phyloP scores from a whole-genome alignment of 2,888 invertebrate species.

The Agrilus cyanescens region DNA sequence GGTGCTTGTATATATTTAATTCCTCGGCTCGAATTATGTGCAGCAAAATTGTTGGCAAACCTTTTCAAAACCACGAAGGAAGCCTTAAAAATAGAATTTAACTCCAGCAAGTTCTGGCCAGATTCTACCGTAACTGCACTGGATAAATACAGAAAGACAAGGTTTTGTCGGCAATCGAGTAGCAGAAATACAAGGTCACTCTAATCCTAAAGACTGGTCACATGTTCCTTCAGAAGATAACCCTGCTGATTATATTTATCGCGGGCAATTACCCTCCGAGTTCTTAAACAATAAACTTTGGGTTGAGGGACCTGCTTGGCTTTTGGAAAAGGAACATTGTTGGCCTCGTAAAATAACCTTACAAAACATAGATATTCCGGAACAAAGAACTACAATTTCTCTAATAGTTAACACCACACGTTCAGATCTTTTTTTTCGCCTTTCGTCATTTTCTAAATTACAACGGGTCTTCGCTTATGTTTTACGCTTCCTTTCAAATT shows the following conservation, averaged over 20 bases:
- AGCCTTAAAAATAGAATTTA: neutral
- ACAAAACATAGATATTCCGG: neutral
- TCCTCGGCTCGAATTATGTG: neutral
- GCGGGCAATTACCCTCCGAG: slow-evolving; percentile 6
- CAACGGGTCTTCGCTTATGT: neutral
- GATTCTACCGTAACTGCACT: neutral
- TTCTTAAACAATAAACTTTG: slow-evolving; percentile 7
- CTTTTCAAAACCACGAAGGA: neutral
- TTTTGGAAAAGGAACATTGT: neutral
- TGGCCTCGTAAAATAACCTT: neutral
- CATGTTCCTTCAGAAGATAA: slow-evolving; percentile 10
- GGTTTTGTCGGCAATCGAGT: slow-evolving; percentile 5
- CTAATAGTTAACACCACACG: neutral
- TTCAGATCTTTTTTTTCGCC: no score
- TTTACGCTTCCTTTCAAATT: slow-evolving; percentile 1
- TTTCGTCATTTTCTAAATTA: neutral
- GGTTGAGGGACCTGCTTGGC: slow-evolving; percentile 7
- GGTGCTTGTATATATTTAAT: slow-evolving; percentile 18
- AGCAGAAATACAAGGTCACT: slow-evolving; percentile 6
- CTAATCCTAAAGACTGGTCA: slow-evolving; percentile 3
- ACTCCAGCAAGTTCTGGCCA: neutral
- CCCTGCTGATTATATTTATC: no score
- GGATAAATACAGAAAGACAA: slow-evolving; percentile 1
- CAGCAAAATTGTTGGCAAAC: no score
- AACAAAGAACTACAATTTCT: neutral